Percentiles rank a stretch among this genome's conserved stretches.
Conservation (phyloP, 2,888 invertebrate genomes). For the Gastrophysa polygoni region DNA sequence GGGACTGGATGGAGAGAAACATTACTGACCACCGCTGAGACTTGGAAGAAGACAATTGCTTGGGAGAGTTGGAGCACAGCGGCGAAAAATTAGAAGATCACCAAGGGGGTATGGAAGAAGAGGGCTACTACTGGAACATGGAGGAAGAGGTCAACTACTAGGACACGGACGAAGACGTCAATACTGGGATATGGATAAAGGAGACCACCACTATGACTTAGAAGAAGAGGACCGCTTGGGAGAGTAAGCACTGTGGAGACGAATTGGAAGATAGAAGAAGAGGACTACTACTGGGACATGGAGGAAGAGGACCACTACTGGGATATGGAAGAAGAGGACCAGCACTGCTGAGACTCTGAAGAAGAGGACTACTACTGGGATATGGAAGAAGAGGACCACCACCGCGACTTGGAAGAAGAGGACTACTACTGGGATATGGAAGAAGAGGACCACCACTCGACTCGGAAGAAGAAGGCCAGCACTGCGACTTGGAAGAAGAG, state of each 20-base stretch:
- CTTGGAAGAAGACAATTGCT: not conserved
- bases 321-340: too few relatives aligned
- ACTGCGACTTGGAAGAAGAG: not conserved
- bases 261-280: not conserved
- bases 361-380: not conserved
- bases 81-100: too few relatives aligned
- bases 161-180: not conserved
- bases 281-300: not conserved
- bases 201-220: too few relatives aligned
- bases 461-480: not conserved
- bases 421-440: too few relatives aligned
- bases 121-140: too few relatives aligned
- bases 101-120: not conserved
- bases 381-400: too few relatives aligned
- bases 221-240: conserved; percentile 1
- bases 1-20: too few relatives aligned
- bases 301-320: not conserved
- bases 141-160: too few relatives aligned
- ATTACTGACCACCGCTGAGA: not conserved
- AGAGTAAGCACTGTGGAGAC: too few relatives aligned
- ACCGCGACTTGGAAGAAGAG: not conserved
- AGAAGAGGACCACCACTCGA: too few relatives aligned
- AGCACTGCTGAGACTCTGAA: not conserved
- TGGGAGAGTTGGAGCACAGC: too few relatives aligned
- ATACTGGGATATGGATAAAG: not conserved